phyloP scores from a whole-genome alignment of 2,113 vertebrate genomes.

The Lepisosteus oculatus region DNA sequence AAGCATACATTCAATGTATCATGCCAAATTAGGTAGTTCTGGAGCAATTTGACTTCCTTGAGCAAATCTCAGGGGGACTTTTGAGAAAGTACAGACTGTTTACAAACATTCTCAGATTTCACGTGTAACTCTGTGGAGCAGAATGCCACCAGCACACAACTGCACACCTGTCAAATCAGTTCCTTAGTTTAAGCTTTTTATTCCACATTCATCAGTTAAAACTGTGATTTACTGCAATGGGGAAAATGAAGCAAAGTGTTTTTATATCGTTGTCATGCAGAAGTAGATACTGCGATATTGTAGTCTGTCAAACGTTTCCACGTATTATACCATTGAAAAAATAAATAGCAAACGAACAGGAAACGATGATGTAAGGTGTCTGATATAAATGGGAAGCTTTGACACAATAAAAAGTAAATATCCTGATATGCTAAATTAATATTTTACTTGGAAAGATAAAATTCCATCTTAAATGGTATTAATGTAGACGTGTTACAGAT shows the following conservation, averaged over 20 bases:
- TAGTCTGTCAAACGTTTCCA: too few species aligned
- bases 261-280: background rate
- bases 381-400: too few species aligned
- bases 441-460: too few species aligned
- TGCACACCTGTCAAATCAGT: conserved; percentile 63
- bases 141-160: conserved; percentile 34
- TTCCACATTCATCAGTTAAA: background rate
- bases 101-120: conserved; percentile 82
- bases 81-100: conserved; percentile 87
- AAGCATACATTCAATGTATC: conserved; percentile 68
- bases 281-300: background rate
- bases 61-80: conserved; percentile 69
- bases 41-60: conserved; percentile 80
- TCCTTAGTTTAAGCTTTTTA: conserved; percentile 9
- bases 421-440: too few species aligned
- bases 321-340: too few species aligned
- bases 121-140: conserved; percentile 35
- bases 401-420: too few species aligned
- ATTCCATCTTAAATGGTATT: too few species aligned
- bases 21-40: conserved; percentile 82
- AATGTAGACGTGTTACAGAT: too few species aligned
- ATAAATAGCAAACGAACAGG: too few species aligned
- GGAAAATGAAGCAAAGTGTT: background rate
- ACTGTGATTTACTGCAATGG: conserved; percentile 14
- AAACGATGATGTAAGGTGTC: too few species aligned